A percentile compares a stretch with the other conserved stretches of the same genome.
These are phyloP conservation scores for Ischnus inquisitorius DNA, from an alignment of 2,888 invertebrate genomes.

Conservation along the genomic window DNA sequence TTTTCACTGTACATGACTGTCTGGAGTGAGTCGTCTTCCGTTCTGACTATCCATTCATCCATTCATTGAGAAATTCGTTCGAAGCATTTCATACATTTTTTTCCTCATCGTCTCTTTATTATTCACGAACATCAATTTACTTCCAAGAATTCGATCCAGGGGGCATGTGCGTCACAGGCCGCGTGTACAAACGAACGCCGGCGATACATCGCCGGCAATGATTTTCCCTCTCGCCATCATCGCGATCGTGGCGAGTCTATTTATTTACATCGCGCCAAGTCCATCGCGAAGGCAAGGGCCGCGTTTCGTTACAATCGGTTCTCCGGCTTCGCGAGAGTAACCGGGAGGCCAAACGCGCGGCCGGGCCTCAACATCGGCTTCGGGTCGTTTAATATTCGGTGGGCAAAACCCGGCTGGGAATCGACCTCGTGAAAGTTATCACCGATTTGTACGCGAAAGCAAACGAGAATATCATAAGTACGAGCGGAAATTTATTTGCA, in stretches of 20 bases:
- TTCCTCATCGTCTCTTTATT: neutral
- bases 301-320: conserved; percentile 39
- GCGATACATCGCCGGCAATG: neutral
- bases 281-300: neutral
- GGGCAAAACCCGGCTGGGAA: conserved; percentile 8
- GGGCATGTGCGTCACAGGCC: neutral
- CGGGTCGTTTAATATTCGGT: conserved; percentile 44
- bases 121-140: neutral
- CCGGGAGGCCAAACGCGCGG: neutral
- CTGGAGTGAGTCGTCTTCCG: conserved; percentile 19
- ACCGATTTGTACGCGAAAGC: conserved; percentile 27
- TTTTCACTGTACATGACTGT: conserved; percentile 33
- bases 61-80: neutral
- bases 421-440: conserved; percentile 57
- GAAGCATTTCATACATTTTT: neutral
- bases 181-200: neutral
- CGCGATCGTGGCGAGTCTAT: conserved; percentile 4
- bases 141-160: neutral
- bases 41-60: neutral
- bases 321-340: conserved; percentile 13
- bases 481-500: conserved; percentile 49
- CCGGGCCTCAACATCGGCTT: conserved; percentile 17
- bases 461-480: conserved; percentile 32
- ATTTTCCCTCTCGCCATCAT: neutral
- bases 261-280: conserved; percentile 35